Conservation (phyloP, 1,140 invertebrate genomes). For the Sminthurinus signatus region DNA sequence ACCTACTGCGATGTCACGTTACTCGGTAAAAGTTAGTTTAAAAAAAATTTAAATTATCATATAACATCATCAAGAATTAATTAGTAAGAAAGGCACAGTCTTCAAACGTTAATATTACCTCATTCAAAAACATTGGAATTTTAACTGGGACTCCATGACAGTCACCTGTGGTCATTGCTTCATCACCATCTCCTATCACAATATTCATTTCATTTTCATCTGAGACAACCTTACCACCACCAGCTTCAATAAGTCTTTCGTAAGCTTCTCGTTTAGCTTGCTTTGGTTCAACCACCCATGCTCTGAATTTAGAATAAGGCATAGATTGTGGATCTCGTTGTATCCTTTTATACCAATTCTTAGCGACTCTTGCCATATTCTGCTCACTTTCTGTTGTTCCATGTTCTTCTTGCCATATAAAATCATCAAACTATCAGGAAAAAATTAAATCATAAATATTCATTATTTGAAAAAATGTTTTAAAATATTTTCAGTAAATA, state of each 20-base stretch:
- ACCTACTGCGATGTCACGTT: too few relatives aligned
- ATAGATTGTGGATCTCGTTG: neutral
- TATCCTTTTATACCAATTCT: neutral
- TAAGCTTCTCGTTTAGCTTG: constrained; percentile 6
- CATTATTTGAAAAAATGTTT: too few relatives aligned
- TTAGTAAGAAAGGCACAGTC: too few relatives aligned
- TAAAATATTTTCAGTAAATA: neutral
- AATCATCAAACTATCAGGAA: neutral
- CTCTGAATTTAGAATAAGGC: neutral
- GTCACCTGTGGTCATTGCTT: neutral
- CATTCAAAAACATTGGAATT: constrained; percentile 8
- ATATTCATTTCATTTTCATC: neutral
- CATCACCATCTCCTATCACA: neutral
- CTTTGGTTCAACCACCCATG: neutral
- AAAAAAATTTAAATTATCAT: too few relatives aligned
- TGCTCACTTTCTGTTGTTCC: neutral
- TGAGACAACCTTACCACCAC: neutral
- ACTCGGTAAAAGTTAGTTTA: too few relatives aligned
- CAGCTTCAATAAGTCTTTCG: neutral
- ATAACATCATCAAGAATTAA: too few relatives aligned
- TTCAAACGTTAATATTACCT: neutral
- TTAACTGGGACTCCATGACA: neutral
- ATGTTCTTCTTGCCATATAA: constrained; percentile 1
- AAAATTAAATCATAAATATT: neutral
- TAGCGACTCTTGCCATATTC: neutral